Evolutionary conservation across 2,888 invertebrate species (phyloP).

Genomic region (Rhagonycha lutea): DNA sequence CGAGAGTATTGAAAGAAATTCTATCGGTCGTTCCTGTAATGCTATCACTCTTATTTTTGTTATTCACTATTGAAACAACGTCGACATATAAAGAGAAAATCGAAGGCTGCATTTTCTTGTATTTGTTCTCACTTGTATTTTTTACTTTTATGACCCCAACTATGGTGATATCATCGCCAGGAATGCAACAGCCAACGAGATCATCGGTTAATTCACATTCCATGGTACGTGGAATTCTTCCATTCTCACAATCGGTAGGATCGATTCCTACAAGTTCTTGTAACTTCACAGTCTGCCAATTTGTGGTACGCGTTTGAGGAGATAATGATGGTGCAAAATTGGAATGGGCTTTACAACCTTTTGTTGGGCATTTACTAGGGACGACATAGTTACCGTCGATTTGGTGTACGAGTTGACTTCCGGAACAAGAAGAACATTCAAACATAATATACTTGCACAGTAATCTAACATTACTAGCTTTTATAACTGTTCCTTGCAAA

Average conservation of each 20-base stretch:
- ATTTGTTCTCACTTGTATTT: conserved; percentile 60
- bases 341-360: conserved; percentile 62
- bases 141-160: conserved; percentile 84
- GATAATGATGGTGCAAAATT: conserved; percentile 67
- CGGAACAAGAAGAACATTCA: conserved; percentile 70
- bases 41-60: conserved; percentile 67
- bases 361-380: conserved; percentile 63
- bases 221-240: conserved; percentile 75
- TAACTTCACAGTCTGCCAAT: conserved; percentile 80
- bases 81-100: conserved; percentile 77
- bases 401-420: conserved; percentile 69
- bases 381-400: conserved; percentile 62
- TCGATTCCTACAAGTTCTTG: conserved; percentile 77
- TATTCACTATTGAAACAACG: conserved; percentile 76
- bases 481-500: conserved; percentile 83
- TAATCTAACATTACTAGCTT: conserved; percentile 75
- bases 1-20: conserved; percentile 71
- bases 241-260: conserved; percentile 70
- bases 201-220: conserved; percentile 86
- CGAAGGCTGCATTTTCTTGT: conserved; percentile 63
- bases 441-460: conserved; percentile 79
- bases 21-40: conserved; percentile 55
- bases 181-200: conserved; percentile 80
- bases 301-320: conserved; percentile 74
- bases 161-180: conserved; percentile 86